Conservation (phyloP, 2,113 vertebrate species). For the Athene noctua region DNA sequence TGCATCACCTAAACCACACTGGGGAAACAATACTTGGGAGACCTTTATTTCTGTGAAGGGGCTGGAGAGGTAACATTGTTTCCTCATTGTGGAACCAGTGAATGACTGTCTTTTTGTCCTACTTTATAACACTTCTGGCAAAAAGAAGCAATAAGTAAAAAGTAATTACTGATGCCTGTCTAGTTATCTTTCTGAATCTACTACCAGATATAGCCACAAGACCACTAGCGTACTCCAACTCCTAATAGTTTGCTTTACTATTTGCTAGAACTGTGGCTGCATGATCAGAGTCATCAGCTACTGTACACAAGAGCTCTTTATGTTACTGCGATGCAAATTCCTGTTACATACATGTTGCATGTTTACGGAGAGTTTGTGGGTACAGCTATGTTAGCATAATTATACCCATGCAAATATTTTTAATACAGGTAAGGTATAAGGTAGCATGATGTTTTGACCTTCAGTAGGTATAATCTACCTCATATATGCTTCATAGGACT, state of each 20-base stretch:
- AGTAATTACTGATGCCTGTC: background rate
- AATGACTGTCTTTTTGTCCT: background rate
- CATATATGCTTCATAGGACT: background rate
- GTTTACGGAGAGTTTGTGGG: background rate
- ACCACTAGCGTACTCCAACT: background rate
- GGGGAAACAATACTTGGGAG: background rate
- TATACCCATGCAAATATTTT: background rate
- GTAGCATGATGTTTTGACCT: background rate
- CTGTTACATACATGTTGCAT: background rate
- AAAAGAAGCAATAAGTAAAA: background rate
- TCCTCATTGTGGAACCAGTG: background rate
- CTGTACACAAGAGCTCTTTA: background rate
- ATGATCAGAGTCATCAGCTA: background rate
- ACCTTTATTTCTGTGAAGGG: background rate
- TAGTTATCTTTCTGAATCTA: background rate
- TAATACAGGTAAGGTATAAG: background rate
- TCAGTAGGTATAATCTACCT: background rate
- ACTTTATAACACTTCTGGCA: background rate
- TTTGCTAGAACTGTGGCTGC: background rate
- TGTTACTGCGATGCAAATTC: background rate
- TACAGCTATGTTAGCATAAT: background rate
- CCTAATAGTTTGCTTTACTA: background rate
- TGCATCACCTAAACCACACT: background rate
- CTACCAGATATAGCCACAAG: background rate
- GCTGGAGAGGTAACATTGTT: background rate